Base-by-base conservation (phyloP, 2,113 vertebrate genomes). In the Hippocampus barbouri region DNA sequence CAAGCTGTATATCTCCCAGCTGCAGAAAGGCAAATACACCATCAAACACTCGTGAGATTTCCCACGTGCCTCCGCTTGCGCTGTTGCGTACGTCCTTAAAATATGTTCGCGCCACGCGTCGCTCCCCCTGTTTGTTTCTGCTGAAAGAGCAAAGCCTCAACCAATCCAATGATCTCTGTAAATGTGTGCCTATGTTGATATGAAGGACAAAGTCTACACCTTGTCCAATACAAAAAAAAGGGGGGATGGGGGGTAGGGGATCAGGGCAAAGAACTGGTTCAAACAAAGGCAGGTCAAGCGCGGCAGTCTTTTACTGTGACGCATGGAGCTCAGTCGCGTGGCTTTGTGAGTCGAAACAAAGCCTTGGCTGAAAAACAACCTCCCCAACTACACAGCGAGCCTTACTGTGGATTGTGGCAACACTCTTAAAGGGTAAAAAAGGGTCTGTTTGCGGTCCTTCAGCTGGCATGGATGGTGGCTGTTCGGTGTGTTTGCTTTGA, bases 1-100 rank as follows among this genome's bases (percentile, higher is more conserved):
- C 47, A 98, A 98, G 92, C 92, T 98, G 59, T 98, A 97, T 88
- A 94, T 98, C 92, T 97, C 96, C 82, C 96, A 98, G 88, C 93
- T 98, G 77, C 96, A 96, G 90, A 98, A 98, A 94, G 96, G 96
- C 90, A 98, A 97, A 95, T 98, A 97, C 78, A 96, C 95, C 68
- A 98, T 98, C 91, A 98, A 96, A 83, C 96, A 97, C 89, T 91
- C 92, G 0, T 93, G 91, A 45, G n/a, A 65, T 23, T 65, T 25
- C 21, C 0, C 23, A 10, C 12, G 3, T 5, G 9, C 5, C 23
- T 27, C 69, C 79, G 74, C 73, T 66, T 68, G 66, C 64, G 67
- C 51, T 47, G 25, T 54, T 16, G 41, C 62, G n/a, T 16, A 41
- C 49, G n/a, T 56, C 66, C 47, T 68, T 45, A 12, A 54, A 21